Evolutionary conservation across 2,113 vertebrate species (phyloP).

Genomic region (Castor canadensis): DNA sequence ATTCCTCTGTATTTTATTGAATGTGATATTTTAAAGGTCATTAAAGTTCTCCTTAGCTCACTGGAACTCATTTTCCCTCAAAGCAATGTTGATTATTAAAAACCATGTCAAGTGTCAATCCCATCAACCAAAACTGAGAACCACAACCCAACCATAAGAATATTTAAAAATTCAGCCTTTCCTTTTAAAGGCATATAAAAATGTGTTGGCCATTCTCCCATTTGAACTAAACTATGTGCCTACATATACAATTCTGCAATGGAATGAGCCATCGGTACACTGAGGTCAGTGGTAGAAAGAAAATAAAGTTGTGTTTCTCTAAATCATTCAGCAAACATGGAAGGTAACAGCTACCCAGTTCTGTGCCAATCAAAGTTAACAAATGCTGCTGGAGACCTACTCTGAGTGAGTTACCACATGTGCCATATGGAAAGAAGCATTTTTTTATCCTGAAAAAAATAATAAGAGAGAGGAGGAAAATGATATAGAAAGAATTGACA

Average conservation of each 20-base stretch:
- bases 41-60: conserved; percentile 72
- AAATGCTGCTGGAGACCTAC: background rate
- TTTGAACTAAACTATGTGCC: background rate
- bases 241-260: background rate
- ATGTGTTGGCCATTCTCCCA: background rate
- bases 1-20: conserved; percentile 74
- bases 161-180: conserved; percentile 29
- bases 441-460: background rate
- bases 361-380: background rate
- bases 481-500: background rate
- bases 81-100: conserved; percentile 70
- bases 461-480: background rate
- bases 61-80: conserved; percentile 76
- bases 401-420: background rate
- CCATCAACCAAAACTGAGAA: conserved; percentile 53
- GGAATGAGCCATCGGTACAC: background rate
- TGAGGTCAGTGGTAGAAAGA: background rate
- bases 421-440: background rate
- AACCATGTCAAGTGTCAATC: conserved; percentile 57
- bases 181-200: conserved; percentile 28
- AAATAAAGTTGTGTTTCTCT: background rate
- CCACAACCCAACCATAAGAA: conserved; percentile 37
- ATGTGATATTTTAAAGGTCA: conserved; percentile 77
- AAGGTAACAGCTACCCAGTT: background rate
- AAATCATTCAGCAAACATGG: background rate